phyloP scores from a whole-genome alignment of 2,113 vertebrate genomes.

The Esox niger region DNA sequence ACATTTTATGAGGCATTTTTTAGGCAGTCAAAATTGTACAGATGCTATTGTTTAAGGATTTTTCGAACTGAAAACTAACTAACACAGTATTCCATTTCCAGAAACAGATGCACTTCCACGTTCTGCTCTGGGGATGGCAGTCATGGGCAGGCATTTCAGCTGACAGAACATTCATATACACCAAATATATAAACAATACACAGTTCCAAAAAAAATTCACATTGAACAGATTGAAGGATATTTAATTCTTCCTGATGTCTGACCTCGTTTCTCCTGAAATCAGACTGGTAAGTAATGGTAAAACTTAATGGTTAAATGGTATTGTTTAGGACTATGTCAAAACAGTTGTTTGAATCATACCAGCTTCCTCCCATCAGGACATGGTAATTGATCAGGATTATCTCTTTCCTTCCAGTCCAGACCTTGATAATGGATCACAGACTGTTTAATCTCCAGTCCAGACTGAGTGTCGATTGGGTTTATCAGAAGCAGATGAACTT shows the following conservation, averaged over 20 bases:
- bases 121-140: conserved; percentile 41
- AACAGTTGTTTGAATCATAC: conserved; percentile 19
- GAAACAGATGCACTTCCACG: conserved; percentile 15
- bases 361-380: not conserved
- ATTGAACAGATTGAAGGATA: not conserved
- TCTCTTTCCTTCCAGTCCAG: not conserved
- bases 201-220: not conserved
- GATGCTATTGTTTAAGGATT: too few relatives aligned
- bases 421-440: not conserved
- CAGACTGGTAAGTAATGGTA: not conserved
- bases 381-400: conserved; percentile 20
- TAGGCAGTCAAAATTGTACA: too few relatives aligned
- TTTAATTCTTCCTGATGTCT: not conserved
- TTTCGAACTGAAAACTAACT: too few relatives aligned
- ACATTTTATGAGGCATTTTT: too few relatives aligned
- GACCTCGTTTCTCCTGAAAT: not conserved
- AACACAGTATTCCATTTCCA: not conserved
- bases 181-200: not conserved
- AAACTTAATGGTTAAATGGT: not conserved
- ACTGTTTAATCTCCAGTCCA: not conserved
- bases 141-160: conserved; percentile 21
- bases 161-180: not conserved
- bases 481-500: conserved; percentile 55
- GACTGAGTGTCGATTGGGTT: conserved; percentile 23
- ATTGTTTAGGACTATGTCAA: not conserved